A percentile compares a stretch with the other conserved stretches of the same genome.
phyloP scores from a whole-genome alignment of 2,797 vertebrate genomes.

The Bucorvus abyssinicus region DNA sequence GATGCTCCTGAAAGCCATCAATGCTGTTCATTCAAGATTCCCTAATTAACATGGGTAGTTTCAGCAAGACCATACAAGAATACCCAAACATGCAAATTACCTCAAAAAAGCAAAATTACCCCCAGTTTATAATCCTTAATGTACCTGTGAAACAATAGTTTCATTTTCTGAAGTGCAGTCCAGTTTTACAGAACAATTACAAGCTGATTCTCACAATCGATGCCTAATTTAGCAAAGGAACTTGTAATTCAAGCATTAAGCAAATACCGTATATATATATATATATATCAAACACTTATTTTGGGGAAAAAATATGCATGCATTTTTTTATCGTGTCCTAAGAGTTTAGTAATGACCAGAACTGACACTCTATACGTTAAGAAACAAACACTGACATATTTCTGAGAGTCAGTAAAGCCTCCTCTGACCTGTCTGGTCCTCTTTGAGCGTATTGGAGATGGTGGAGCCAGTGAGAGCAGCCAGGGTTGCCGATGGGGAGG shows the following conservation, averaged over 20 bases:
- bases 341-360: neutral
- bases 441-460: constrained; percentile 97
- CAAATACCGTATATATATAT: fast-evolving
- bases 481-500: constrained; percentile 94
- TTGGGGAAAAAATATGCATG: fast-evolving
- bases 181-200: neutral
- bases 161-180: neutral
- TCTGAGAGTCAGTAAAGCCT: neutral
- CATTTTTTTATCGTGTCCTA: neutral
- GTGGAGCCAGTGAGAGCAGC: constrained; percentile 96
- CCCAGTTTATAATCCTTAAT: neutral
- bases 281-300: neutral
- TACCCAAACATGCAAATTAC: neutral
- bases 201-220: neutral
- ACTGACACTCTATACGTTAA: neutral
- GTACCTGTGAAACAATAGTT: neutral
- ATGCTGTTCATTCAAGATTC: neutral
- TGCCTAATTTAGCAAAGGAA: neutral
- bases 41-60: neutral
- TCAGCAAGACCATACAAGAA: neutral
- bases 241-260: neutral
- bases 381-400: neutral
- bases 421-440: constrained; percentile 92
- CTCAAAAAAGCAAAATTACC: neutral
- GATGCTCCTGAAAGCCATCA: neutral